Base-by-base conservation (phyloP, 2,888 invertebrate species). In the Andrena marginata region DNA sequence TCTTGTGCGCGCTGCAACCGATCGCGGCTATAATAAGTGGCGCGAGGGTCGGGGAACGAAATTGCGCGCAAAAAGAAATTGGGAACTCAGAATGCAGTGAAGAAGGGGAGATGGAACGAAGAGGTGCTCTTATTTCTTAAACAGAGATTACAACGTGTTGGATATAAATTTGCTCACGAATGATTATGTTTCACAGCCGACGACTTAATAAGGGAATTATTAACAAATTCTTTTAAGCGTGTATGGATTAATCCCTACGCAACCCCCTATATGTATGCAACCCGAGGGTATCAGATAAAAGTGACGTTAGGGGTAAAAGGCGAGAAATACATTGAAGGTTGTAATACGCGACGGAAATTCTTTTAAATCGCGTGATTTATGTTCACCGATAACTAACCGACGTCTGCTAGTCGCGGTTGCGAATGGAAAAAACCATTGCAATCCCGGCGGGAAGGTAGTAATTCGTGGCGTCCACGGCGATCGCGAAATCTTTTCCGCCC, bases 401-500 rank as follows among this genome's bases (percentile, higher is more conserved):
- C 35, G 69, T 13, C 13, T 35, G 48, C 60, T 70, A 26, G 70
- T 48, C 60, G 60, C 13, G 8, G 0, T 4, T n/a, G 20, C 42
- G 23, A 6, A 56, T 5, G 10, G 56, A 31, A 20, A 56, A 35
- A 64, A 77, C 64, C 59, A 56, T 56, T 1, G 63, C 77, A 59
- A 79, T 68, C 56, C 49, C 54, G 26, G 54, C 63, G 49, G 29
- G 64, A 77, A 77, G 77, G 64, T 49, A 48, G 49, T 60, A 76
- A 78, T 68, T 63, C 76, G 51, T 42, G 20, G 59, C 60, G 48
- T 23, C 48, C 60, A 29, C 26, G 10, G 23, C 13, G 63, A 69
- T 72, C 54, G 71, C n/a, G 42, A 62, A 33, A 63, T 67, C 35
- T 68, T 71, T 78, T 79, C 71, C 69, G 69, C 16, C 54, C 35